Conservation (phyloP, 2,113 vertebrate species). For the Pelecanus crispus region DNA sequence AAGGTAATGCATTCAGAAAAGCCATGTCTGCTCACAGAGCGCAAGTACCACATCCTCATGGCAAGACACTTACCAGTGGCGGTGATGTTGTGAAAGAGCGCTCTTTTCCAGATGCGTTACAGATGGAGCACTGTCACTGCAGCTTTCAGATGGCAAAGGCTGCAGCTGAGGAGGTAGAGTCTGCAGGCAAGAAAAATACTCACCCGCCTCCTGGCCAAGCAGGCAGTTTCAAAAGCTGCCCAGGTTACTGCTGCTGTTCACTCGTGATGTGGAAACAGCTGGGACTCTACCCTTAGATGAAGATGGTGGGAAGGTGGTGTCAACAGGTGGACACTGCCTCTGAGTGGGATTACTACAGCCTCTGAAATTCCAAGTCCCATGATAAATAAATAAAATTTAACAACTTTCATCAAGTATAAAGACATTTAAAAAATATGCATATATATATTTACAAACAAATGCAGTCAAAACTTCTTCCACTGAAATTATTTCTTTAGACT, state of each 20-base stretch:
- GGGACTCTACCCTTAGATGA: not conserved
- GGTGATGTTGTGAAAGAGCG: not conserved
- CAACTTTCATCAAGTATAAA: not conserved
- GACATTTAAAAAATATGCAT: not conserved
- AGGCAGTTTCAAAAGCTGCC: not conserved
- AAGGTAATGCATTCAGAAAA: not conserved
- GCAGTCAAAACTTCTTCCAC: not conserved
- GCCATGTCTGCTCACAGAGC: not conserved
- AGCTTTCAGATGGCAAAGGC: not conserved
- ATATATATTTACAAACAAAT: not conserved
- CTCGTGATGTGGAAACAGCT: not conserved
- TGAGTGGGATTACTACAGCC: not conserved
- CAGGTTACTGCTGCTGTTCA: not conserved
- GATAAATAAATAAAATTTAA: not conserved
- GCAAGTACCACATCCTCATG: accelerated
- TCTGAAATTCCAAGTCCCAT: not conserved
- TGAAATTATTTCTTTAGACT: not conserved
- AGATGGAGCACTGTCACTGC: not conserved
- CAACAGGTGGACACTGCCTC: not conserved
- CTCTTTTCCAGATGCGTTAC: not conserved
- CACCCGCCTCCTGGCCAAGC: not conserved
- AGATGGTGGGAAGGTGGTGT: not conserved
- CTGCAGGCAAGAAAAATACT: not conserved
- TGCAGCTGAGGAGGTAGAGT: not conserved
- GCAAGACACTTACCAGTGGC: not conserved